Evolutionary conservation across 2,888 invertebrate species (phyloP), one percentile per base, ranked within the genome.

Genomic region (Brachyptera risi): DNA sequence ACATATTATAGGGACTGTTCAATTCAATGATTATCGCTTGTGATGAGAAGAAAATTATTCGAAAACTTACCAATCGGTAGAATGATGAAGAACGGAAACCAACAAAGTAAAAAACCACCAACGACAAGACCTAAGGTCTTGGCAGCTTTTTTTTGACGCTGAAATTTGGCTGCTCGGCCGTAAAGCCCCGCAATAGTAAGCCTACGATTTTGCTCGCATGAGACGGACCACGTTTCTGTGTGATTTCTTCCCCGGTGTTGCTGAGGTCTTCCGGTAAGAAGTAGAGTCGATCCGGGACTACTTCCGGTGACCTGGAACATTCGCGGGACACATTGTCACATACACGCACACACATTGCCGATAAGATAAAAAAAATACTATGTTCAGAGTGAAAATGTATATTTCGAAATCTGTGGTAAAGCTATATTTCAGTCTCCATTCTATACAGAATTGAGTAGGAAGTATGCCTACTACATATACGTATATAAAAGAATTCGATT

Each of bases 41-140:
- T n/a, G n/a, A n/a, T n/a, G n/a, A n/a, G n/a, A n/a, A n/a, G n/a
- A n/a, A n/a, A n/a, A n/a, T n/a, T n/a, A n/a, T n/a, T n/a, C n/a
- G n/a, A n/a, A n/a, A 11, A 71, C 75, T 76, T 70, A 85, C 86
- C 83, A 65, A 84, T 70, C 40, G 85, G 85, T 42, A 85, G 73
- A 70, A 84, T 80, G 60, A 86, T 74, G 74, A 86, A 86, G 73
- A 86, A 86, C 0, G 86, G 86, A 47, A 83, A 80, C 86, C 86
- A 86, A 71, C 86, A 86, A 17, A 83, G 67, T 1, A 86, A 78
- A 70, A 86, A 86, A 13, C 85, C 76, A 0, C 82, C 81, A 70
- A 86, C 86, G 11, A 86, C 80, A 69, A 82, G 82, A 5, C 84
- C 82, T 13, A 86, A 79, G 1, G 85, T 85, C 63, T 83, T 81